Base-by-base conservation (phyloP, 2,888 invertebrate genomes). In the Idaea aversata region DNA sequence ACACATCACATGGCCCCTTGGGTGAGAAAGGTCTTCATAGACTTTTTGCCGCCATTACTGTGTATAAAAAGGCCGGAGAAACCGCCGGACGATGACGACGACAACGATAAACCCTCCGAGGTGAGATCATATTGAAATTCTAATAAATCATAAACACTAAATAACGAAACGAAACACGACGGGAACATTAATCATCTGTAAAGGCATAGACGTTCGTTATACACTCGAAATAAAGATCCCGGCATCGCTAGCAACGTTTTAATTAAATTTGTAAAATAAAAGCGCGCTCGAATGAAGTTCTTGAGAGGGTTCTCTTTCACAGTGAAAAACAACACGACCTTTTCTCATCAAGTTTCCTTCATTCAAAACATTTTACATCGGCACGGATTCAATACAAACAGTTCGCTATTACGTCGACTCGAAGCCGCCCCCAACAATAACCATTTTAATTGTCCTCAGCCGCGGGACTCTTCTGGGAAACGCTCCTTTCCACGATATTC, bases 1-100 rank as follows among this genome's bases (percentile, higher is more conserved):
- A 98, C 98, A 72, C 98, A 98, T 88, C 96, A 96, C 78, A 96
- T 98, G 96, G 95, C 97, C 69, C 98, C 97, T 64, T 98, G 98
- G 97, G 97, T 98, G 81, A 95, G 96, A 78, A 94, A 95, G 81
- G 94, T 97, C 85, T 98, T 98, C 91, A 97, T 97, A 89, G 95
- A 97, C 88, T 94, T 96, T 86, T 94, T 98, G 89, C 97, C 98
- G 73, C 96, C 95, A 89, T 95, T 97, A 89, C 94, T 98, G 80
- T 96, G 97, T 90, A 98, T 98, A 90, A 95, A 97, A 91, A 95
- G 98, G 85, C 98, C 98, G 63, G 95, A 96, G 77, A 97, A 97
- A 86, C 96, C 96, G 71, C 94, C 94, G 63, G 95, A 95, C 70
- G 95, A 95, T 72, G 95, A 94, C 66, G 91, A 91, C 61, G 94